Percentiles rank a stretch among this genome's conserved stretches.
Conservation (phyloP, 2,888 invertebrate genomes). For the Erebia palarica region DNA sequence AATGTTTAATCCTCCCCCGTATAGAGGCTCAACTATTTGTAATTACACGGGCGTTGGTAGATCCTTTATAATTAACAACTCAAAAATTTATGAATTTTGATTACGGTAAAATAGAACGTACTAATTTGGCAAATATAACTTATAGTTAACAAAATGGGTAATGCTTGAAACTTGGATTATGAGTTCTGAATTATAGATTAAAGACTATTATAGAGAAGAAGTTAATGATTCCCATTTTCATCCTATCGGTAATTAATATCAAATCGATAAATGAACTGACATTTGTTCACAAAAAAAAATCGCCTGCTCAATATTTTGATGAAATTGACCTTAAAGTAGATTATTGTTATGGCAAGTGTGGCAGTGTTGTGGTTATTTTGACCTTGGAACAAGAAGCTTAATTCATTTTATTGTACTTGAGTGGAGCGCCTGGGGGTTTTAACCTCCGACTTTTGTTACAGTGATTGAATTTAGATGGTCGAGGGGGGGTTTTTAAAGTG, state of each 20-base stretch:
- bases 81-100: constrained; percentile 39
- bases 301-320: too few species aligned
- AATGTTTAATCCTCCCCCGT: constrained; percentile 58
- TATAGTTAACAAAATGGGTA: constrained; percentile 23
- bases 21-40: constrained; percentile 47
- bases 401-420: too few species aligned
- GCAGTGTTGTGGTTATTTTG: too few species aligned
- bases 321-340: too few species aligned
- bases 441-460: too few species aligned
- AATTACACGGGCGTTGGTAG: constrained; percentile 24
- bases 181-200: constrained; percentile 6
- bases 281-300: neutral
- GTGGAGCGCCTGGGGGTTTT: too few species aligned
- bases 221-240: neutral
- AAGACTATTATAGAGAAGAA: neutral
- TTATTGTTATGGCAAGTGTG: too few species aligned
- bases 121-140: constrained; percentile 30
- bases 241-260: too few species aligned
- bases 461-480: too few species aligned
- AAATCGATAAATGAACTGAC: too few species aligned
- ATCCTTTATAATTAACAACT: constrained; percentile 36
- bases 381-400: too few species aligned
- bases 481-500: too few species aligned
- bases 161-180: constrained; percentile 26
- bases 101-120: constrained; percentile 29